Evolutionary conservation across 2,888 invertebrate genomes (phyloP).

Genomic region (Apantesis nais): DNA sequence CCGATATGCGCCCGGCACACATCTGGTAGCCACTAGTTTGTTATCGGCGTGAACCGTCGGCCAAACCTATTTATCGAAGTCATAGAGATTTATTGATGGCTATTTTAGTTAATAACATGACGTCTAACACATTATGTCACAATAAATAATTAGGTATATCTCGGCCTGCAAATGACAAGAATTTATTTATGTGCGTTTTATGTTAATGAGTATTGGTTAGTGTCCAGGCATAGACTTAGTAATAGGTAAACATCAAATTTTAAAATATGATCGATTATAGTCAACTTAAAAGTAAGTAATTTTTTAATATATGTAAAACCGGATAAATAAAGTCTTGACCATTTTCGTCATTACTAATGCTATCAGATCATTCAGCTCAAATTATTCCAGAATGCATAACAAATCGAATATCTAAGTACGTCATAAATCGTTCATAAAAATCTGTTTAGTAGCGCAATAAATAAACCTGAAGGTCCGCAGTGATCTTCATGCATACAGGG

Average conservation of each 20-base stretch:
- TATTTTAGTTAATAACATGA: constrained; percentile 69
- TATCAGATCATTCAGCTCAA: constrained; percentile 42
- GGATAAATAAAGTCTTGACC: not conserved
- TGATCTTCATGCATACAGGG: constrained; percentile 79
- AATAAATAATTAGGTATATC: constrained; percentile 61
- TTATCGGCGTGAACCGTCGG: constrained; percentile 70
- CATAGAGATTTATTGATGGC: constrained; percentile 71
- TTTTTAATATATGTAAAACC: not conserved
- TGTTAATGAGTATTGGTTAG: constrained; percentile 30
- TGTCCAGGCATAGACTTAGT: not conserved
- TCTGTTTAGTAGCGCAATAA: constrained; percentile 78
- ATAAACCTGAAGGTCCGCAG: constrained; percentile 72
- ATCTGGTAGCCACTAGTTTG: constrained; percentile 73
- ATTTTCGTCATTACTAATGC: constrained; percentile 20
- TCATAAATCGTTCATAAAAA: constrained; percentile 75
- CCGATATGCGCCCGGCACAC: constrained; percentile 63
- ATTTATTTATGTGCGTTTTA: constrained; percentile 47
- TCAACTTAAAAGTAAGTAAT: not conserved
- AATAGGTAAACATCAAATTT: constrained; percentile 1
- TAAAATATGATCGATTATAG: not conserved
- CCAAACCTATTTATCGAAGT: constrained; percentile 75
- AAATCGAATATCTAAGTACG: constrained; percentile 49
- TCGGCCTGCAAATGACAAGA: constrained; percentile 40
- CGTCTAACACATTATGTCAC: constrained; percentile 67
- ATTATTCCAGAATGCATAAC: constrained; percentile 48